Evolutionary conservation across 2,888 invertebrate genomes (phyloP).

Genomic region (Orchesellides sinensis): DNA sequence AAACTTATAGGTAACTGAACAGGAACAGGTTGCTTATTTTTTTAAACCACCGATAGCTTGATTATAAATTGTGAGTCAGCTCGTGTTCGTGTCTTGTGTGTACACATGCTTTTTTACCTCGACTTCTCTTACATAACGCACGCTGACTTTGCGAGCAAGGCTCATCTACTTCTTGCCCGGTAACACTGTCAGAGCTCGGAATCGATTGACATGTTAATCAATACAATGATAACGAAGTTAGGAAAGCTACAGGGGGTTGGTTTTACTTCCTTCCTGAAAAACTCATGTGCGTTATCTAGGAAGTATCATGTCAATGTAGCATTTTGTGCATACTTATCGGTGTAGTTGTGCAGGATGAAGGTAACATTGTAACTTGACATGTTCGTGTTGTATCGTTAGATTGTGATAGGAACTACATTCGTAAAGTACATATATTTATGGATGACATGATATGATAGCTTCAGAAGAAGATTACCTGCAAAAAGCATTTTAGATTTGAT

Average conservation of each 20-base stretch:
- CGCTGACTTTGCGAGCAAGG: not conserved
- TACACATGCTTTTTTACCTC: not conserved
- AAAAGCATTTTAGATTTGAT: too few relatives aligned
- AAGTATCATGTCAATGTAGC: too few relatives aligned
- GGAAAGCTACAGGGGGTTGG: slow-evolving; percentile 43
- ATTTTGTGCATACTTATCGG: too few relatives aligned
- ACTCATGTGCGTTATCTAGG: too few relatives aligned
- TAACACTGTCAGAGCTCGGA: slow-evolving; percentile 13
- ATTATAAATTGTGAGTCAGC: slow-evolving; percentile 56
- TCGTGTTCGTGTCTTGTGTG: slow-evolving; percentile 45
- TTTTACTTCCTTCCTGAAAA: slow-evolving; percentile 29
- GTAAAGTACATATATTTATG: too few relatives aligned
- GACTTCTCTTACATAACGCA: not conserved
- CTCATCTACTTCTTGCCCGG: not conserved
- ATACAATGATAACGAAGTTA: slow-evolving; percentile 61
- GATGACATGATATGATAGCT: too few relatives aligned
- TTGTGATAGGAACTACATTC: too few relatives aligned
- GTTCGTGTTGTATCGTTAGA: too few relatives aligned
- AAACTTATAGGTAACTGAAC: not conserved
- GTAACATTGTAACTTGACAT: too few relatives aligned
- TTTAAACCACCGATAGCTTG: too few relatives aligned
- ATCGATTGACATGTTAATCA: slow-evolving; percentile 67
- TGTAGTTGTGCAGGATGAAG: too few relatives aligned
- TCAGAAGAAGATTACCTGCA: too few relatives aligned
- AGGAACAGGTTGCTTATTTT: slow-evolving; percentile 16